Conservation (phyloP, 2,797 vertebrate genomes). For the Nasua narica region DNA sequence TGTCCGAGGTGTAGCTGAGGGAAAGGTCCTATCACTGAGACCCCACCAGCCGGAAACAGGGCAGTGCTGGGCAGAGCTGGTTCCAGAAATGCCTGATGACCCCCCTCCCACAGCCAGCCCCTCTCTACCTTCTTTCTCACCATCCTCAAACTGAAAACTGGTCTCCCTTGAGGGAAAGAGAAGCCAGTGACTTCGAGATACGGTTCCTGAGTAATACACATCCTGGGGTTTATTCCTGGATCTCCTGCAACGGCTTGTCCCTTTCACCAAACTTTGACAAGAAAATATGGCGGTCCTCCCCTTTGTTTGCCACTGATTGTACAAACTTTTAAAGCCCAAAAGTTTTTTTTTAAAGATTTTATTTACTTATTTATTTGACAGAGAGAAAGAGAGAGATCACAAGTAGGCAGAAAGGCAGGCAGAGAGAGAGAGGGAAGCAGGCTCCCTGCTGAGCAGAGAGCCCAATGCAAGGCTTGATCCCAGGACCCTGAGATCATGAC, state of each 20-base stretch:
- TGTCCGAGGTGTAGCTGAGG: neutral
- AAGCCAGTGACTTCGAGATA: neutral
- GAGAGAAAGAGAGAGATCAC: too few species aligned
- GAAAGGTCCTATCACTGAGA: neutral
- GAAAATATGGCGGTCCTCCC: neutral
- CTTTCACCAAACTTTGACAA: neutral
- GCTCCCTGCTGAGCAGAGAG: too few species aligned
- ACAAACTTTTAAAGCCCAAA: neutral
- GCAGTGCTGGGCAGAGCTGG: neutral
- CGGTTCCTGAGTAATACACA: neutral
- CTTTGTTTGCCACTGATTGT: neutral
- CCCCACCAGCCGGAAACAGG: neutral
- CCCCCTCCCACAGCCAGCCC: neutral
- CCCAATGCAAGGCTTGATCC: too few species aligned
- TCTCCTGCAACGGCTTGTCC: neutral
- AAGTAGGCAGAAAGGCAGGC: too few species aligned
- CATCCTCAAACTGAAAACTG: neutral
- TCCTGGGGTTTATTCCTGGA: neutral
- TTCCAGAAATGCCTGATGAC: neutral
- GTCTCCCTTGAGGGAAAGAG: neutral
- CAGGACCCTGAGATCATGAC: too few species aligned
- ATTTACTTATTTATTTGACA: too few species aligned
- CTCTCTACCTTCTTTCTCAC: neutral
- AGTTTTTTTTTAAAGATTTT: too few species aligned
- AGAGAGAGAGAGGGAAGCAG: too few species aligned